Evolutionary conservation across 2,888 invertebrate genomes (phyloP), one percentile per base, ranked within the genome.

Genomic region (Gnatocerus cornutus): DNA sequence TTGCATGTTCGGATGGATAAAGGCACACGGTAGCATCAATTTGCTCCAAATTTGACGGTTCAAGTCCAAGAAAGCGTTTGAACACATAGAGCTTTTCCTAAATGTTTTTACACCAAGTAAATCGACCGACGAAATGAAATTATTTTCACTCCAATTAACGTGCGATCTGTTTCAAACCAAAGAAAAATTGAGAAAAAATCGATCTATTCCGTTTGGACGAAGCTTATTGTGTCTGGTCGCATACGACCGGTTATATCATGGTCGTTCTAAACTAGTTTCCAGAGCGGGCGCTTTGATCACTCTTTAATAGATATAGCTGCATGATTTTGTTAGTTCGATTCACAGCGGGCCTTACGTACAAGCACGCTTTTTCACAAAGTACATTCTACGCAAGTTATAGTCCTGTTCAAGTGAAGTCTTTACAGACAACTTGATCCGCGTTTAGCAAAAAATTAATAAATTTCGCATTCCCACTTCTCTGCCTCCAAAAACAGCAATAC

Each of bases 301-400:
- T 64, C 72, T 77, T 76, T 80, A 78, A 76, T 80, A 80, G 80
- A 80, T 76, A 78, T 78, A 77, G 78, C 78, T 76, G 78, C 79
- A 78, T 79, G 79, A 79, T 80, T 82, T 80, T 79, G 80, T 79
- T 78, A 77, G 80, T 78, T 79, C 75, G 77, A 76, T 79, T 78
- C 79, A 77, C 80, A 81, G 79, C 78, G 77, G 77, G 78, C 75
- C 74, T 68, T 67, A 71, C 72, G 71, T 77, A 74, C 77, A 76
- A 73, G 76, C 74, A 71, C 71, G 73, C 75, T 78, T 78, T 78
- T 76, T 76, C 77, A 74, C 74, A 76, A 77, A 76, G 77, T 74
- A 65, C 69, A 63, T 66, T 70, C 62, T 70, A 43, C 21, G 61
- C 56, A 58, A 67, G 67, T 48, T 58, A 59, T 68, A 56, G 56